Base-by-base conservation (phyloP, 2,888 invertebrate species). In the Tetramorium bicarinatum region DNA sequence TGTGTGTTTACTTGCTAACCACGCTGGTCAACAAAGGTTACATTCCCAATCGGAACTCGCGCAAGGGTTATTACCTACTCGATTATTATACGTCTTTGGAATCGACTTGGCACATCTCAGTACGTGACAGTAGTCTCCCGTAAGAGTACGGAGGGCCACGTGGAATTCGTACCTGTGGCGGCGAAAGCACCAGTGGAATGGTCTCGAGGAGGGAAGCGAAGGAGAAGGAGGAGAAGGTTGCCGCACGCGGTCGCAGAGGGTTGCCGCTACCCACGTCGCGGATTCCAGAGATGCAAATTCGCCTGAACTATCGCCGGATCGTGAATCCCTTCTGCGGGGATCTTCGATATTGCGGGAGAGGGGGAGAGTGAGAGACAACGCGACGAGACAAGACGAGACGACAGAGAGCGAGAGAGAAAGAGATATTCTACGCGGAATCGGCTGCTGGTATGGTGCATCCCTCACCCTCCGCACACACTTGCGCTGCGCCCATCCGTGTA, bases 221-320 rank as follows among this genome's bases (percentile, higher is more conserved):
- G 29, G 25, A 61, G 74, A 79, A 61, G 15, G 21, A 34, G 87
- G 62, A 62, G 18, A 44, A 44, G 61, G 66, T 59, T 47, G 21
- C 72, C 64, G 18, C 41, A 47, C 56, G 52, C 18, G 38, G 15
- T 64, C 29, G 38, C 86, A 67, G 64, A 80, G 83, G 82, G 66
- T 67, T 62, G 76, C 47, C 52, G 76, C 76, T 54, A 52, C 92
- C 92, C 93, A 93, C 93, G 93, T 91, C 89, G 90, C 82, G 93
- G 92, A 95, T 94, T 94, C 94, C 94, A 92, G 90, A 89, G 93
- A 95, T 95, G 94, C 94, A 95, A 95, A 95, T 95, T 94, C 93
- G 93, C 92, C 87, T 87, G 88, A 90, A 91, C 93, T 93, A 93
- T 94, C 93, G 94, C 87, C 88, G 91, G 91, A 94, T 95, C 94